Percentiles rank a stretch among this genome's conserved stretches.
Evolutionary conservation across 2,113 vertebrate species (phyloP).

Genomic region (Holacanthus passer): DNA sequence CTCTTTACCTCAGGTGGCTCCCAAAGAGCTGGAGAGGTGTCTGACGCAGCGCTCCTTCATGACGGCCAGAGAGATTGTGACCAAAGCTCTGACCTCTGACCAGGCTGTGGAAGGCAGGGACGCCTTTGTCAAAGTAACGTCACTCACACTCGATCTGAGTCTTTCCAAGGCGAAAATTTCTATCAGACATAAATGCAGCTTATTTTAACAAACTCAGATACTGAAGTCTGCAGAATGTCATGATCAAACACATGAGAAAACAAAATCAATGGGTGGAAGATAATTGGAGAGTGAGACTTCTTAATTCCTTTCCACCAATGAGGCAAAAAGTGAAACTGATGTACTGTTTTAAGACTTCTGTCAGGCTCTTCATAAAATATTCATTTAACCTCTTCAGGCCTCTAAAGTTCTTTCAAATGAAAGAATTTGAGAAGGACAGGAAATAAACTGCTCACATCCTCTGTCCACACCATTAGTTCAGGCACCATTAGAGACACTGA

Average conservation of each 20-base stretch:
- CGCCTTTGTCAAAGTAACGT: conserved; percentile 93
- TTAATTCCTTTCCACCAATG: no score
- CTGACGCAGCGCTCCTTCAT: conserved; percentile 90
- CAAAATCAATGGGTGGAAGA: not conserved
- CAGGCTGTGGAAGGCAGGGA: conserved; percentile 92
- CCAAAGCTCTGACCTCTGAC: conserved; percentile 85
- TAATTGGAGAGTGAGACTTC: no score
- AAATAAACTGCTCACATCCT: no score
- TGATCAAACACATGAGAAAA: not conserved
- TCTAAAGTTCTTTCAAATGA: no score
- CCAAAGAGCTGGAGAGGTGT: conserved; percentile 84
- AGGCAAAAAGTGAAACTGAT: no score
- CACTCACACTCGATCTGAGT: not conserved
- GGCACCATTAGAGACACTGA: no score
- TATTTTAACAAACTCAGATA: not conserved
- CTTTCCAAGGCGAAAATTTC: not conserved
- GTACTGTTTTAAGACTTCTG: no score
- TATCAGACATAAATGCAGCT: not conserved
- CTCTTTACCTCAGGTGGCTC: conserved; percentile 85
- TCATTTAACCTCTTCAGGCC: no score
- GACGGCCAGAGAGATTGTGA: conserved; percentile 90
- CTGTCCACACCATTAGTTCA: no score
- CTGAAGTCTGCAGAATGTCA: not conserved
- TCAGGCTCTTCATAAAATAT: no score
- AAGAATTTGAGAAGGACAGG: no score